Base-by-base conservation (phyloP, 2,888 invertebrate genomes). In the Drosophila pseudotalamancana region DNA sequence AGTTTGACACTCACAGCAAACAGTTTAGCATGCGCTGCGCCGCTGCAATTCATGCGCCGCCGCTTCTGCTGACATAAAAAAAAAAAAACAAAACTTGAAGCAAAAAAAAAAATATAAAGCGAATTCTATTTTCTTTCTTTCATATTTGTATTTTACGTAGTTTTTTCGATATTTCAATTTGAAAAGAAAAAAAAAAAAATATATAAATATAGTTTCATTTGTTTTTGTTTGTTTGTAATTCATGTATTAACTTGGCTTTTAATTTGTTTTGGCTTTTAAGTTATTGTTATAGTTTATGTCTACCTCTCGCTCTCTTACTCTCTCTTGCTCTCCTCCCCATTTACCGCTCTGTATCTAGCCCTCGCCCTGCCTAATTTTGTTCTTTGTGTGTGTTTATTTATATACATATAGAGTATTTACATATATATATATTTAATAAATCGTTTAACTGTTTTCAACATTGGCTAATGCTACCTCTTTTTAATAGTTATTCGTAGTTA, bases 201-300 rank as follows among this genome's bases (percentile, higher is more conserved):
- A 32, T 39, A 12, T 49, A 59, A 27, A 50, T 25, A 18, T 25
- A 16, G 31, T 31, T 23, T 11, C 11, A 19, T 12, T 25, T 40
- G 37, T 53, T 40, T 23, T 48, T 9, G 46, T 31, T 53, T 35
- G 27, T 49, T n/a, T n/a, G 21, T 54, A 21, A 32, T 16, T 59
- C 21, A 32, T 60, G 27, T 49, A 56, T 67, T 85, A 69, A 68
- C 57, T 59, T 77, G 64, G 77, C 72, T 62, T 79, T 72, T 70
- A 66, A 46, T 59, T 66, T 6, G 40, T 46, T 57, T 70, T 59
- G 55, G 64, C 63, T 53, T 49, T 54, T 64, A 51, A 51, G 59
- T 68, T 70, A 4, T 53, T 56, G 55, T 66, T 32, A 29, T 37
- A 29, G n/a, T 50, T 55, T 32, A 35, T 42, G 54, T 57, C 23